Evolutionary conservation across 2,888 invertebrate genomes (phyloP), one percentile per base, ranked within the genome.

Genomic region (Rhodophaea formosa): DNA sequence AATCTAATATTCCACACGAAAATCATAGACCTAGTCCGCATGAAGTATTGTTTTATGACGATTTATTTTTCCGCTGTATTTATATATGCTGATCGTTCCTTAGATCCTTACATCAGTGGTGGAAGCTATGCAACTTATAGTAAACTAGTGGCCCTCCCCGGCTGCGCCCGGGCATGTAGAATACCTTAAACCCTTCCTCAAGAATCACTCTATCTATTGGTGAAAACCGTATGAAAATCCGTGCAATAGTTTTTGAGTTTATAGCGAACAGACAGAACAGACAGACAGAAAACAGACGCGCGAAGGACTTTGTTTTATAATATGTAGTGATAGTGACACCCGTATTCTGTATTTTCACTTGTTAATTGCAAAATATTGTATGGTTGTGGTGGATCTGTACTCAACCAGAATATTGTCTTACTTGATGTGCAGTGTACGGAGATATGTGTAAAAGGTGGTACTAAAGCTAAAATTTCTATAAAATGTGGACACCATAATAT

Each of bases 381-480:
- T 7, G 3, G 42, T 3, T 80, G 80, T 56, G 79, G 78, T 0
- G 62, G 72, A 0, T 79, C 80, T 0, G 69, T 78, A 35, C 7
- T 79, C 3, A 78, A 74, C 56, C 75, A 78, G 58, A 59, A 55
- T 7, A 57, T 78, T 8, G 52, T 74, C 0, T 30, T 80, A 6
- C 70, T 78, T 1, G 80, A 78, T 0, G 79, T 68, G 0, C 80
- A 80, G 56, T 80, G 80, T 45, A 2, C 12, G 35, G 35, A 35
- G 12, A 0, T 0, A 6, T 35, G 35, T 12, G 10, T n/a, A n/a
- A n/a, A 35, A 10, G 7, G 7, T 10, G 8, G 8, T n/a, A n/a
- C n/a, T 1, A 35, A 35, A 35, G 2, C 0, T 35, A 6, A 0
- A 3, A 10, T 35, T 3, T 0, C 1, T 10, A 10, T 35, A 10